Base-by-base conservation (phyloP, 2,888 invertebrate species). In the Sarcophaga subvicina region DNA sequence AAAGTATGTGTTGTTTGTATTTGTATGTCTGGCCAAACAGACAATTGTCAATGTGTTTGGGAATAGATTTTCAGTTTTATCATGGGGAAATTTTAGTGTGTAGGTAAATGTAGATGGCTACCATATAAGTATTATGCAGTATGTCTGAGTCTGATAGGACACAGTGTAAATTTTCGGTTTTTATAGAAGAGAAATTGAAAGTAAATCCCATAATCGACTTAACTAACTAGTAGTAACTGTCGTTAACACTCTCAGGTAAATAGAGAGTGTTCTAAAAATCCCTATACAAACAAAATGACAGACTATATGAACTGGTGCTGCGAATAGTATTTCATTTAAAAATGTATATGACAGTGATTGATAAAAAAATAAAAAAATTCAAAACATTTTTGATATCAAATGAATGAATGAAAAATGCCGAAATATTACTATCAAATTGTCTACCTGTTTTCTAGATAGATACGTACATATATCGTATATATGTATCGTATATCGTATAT, bases 21-120 rank as follows among this genome's bases (percentile, higher is more conserved):
- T 79, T 85, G 64, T 69, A 78, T 80, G 80, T 59, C 80, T 85
- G 72, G 72, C 79, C 82, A 82, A 60, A 25, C 71, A 77, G 54
- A 71, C 62, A 77, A 67, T 60, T 54, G 70, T 63, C 72, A 72
- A 64, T 64, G 64, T 72, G 64, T 37, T 49, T 4, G 45, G 5
- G n/a, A 25, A 37, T 54, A 22, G 22, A n/a, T 49, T 12, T 14
- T 54, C 1, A 8, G 14, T 49, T 49, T 49, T 49, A 37, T 37
- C 37, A 37, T 8, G 37, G 10, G 37, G 37, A 37, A 37, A 10
- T 37, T 37, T 37, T 10, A 37, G 37, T 37, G 0, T 10, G 37
- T 49, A 63, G 6, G 37, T 37, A 37, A 37, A 6, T 37, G 10
- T 54, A 27, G 20, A 12, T 2, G 47, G n/a, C 8, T n/a, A 37